Evolutionary conservation across 2,888 invertebrate species (phyloP), one percentile per base, ranked within the genome.

Genomic region (Plagodis pulveraria): DNA sequence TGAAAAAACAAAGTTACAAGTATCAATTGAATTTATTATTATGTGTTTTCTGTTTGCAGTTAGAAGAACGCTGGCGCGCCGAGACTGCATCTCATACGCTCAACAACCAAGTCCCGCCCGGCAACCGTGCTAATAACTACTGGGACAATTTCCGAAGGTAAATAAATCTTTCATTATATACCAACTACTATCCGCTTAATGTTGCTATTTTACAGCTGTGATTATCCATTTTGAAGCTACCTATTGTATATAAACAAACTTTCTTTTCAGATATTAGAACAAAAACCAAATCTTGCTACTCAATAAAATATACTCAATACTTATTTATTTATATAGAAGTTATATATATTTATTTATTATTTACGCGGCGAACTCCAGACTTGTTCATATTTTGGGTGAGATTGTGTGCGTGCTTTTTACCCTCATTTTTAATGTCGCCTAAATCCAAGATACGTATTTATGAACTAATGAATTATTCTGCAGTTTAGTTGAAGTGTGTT

Each of bases 141-240:
- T 98, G 97, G 97, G 98, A 98, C 83, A 98, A 98, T 89, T 98
- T 98, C 85, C 93, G 97, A 91, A 97, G 97, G 97, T 97, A 95
- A 52, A 6, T 32, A 4, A 51, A 35, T 5, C 11, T 42, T 8
- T 4, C 6, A 8, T 8, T 11, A 42, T 42, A 42, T 12, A 12
- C n/a, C n/a, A n/a, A n/a, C 12, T 12, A 42, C 12, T 42, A 5
- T 11, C 40, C 40, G 10, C 8, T 9, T 6, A 8, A 4, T 42
- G 11, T 42, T 42, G 1, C 42, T 6, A 11, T 42, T 7, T 11
- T 0, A 12, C 12, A 40, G 10, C 8, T 40, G 10, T 40, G 8
- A 40, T 40, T 40, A 40, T 8, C 5, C 11, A 11, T 5, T 12
- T 12, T 12, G 42, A 40, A 7, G 1, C 40, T 2, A 36, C 51